Percentiles rank a stretch among this genome's conserved stretches.
Evolutionary conservation across 2,113 vertebrate species (phyloP).

Genomic region (Boulengeromyrus knoepffleri): DNA sequence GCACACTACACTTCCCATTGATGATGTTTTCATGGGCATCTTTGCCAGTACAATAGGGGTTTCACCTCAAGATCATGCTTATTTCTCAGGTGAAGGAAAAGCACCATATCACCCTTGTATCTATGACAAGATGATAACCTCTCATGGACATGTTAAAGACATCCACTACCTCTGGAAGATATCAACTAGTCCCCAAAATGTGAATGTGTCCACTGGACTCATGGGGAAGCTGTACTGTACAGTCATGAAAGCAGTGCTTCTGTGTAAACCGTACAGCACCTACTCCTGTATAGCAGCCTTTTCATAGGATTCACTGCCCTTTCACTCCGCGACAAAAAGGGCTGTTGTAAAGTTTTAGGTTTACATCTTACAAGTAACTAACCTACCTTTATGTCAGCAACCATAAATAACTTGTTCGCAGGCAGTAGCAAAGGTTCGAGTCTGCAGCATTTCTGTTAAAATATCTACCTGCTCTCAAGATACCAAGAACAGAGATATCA

Average conservation of each 20-base stretch:
- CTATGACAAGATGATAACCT: constrained; percentile 90
- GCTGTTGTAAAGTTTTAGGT: not conserved
- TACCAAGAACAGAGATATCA: not conserved
- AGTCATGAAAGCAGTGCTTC: constrained; percentile 68
- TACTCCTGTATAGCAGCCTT: constrained; percentile 83
- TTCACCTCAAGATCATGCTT: constrained; percentile 72
- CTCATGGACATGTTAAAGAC: constrained; percentile 76
- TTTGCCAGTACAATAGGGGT: constrained; percentile 81
- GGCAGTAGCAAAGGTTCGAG: not conserved
- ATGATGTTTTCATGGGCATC: constrained; percentile 94
- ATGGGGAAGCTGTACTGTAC: constrained; percentile 70
- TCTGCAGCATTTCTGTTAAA: not conserved
- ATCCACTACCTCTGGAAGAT: constrained; percentile 70
- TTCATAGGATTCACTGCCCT: constrained; percentile 47
- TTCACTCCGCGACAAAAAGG: not conserved
- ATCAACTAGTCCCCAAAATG: constrained; percentile 62
- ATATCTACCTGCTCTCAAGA: not conserved
- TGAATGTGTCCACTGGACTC: constrained; percentile 56
- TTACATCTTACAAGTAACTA: not conserved
- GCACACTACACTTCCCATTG: constrained; percentile 83
- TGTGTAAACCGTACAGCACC: constrained; percentile 70
- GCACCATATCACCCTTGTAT: constrained; percentile 82
- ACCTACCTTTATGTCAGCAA: not conserved
- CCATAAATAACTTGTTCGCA: not conserved
- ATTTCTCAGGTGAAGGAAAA: constrained; percentile 85